Conservation (phyloP, 2,888 invertebrate genomes). For the Leptogaster cylindrica region DNA sequence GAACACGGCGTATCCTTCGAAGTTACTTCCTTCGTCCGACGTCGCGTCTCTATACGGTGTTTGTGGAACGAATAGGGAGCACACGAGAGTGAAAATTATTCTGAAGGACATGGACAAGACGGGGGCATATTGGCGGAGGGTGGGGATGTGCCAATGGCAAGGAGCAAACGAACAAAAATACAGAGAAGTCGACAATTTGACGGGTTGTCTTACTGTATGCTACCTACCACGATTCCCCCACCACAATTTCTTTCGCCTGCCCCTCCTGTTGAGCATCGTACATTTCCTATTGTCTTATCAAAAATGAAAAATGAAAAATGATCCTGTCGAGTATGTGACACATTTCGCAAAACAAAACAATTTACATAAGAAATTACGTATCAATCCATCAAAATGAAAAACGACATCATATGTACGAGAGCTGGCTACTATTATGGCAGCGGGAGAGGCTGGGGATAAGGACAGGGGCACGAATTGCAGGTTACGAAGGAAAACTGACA, state of each 20-base stretch:
- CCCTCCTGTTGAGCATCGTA: not conserved
- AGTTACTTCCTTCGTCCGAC: not conserved
- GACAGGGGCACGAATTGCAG: too few relatives aligned
- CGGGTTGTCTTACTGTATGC: not conserved
- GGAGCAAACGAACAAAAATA: not conserved
- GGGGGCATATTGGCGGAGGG: too few relatives aligned
- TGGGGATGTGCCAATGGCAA: not conserved
- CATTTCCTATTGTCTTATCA: constrained; percentile 25
- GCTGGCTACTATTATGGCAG: constrained; percentile 25
- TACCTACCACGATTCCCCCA: not conserved
- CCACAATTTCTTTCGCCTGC: not conserved
- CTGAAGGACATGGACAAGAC: too few relatives aligned
- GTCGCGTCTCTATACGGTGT: not conserved
- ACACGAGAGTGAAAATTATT: not conserved
- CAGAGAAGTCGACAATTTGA: not conserved
- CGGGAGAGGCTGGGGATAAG: constrained; percentile 3
- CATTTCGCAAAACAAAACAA: constrained; percentile 51
- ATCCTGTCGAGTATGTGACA: constrained; percentile 50
- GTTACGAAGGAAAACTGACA: constrained; percentile 20
- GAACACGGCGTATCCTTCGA: not conserved
- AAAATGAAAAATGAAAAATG: constrained; percentile 50
- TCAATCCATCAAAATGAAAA: constrained; percentile 53
- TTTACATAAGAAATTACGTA: constrained; percentile 53
- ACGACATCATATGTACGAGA: constrained; percentile 45
- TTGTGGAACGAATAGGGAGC: not conserved